Conservation (phyloP, 2,113 vertebrate genomes). For the Gulo gulo region DNA sequence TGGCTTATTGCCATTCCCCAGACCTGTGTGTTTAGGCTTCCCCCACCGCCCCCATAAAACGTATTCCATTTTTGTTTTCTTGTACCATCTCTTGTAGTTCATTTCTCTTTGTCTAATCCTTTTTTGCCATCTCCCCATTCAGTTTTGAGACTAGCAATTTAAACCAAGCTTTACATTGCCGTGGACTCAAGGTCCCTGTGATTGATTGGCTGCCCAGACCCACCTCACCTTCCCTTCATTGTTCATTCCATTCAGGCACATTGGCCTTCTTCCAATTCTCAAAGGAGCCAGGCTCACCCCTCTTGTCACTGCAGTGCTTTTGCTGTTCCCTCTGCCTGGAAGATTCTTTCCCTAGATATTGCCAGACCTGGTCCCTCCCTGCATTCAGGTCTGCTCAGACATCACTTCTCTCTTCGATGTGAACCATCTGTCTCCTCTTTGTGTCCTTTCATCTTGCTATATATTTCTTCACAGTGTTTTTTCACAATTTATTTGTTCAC, state of each 20-base stretch:
- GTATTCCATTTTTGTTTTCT: not conserved
- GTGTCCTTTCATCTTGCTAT: not conserved
- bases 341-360: not conserved
- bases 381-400: not conserved
- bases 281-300: not conserved
- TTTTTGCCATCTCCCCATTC: not conserved
- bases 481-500: not conserved
- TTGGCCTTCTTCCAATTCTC: not conserved
- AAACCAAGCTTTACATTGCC: not conserved
- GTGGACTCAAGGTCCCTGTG: fast-evolving
- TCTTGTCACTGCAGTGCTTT: not conserved
- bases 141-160: not conserved
- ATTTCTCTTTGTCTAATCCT: not conserved
- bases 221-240: not conserved
- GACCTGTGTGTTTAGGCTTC: not conserved
- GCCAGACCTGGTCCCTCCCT: not conserved
- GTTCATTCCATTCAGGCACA: not conserved
- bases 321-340: not conserved
- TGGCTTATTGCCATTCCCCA: not conserved
- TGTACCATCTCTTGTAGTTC: not conserved
- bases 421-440: not conserved
- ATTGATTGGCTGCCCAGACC: not conserved
- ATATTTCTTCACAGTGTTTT: not conserved
- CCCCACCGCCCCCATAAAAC: not conserved
- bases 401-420: not conserved